Evolutionary conservation across 2,113 vertebrate species (phyloP).

Genomic region (Perca schrenkii): DNA sequence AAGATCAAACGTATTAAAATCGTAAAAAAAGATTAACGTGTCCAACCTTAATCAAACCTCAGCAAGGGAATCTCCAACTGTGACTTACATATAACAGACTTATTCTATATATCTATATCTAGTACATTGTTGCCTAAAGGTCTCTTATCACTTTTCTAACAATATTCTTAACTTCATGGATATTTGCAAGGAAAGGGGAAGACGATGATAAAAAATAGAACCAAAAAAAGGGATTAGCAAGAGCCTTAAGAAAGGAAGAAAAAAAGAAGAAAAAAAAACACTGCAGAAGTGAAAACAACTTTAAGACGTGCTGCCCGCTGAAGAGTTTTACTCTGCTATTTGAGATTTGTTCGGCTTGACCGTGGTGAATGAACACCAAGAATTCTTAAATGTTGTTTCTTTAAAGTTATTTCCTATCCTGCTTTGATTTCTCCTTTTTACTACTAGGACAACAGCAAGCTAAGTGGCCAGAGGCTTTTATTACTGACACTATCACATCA

Average conservation of each 20-base stretch:
- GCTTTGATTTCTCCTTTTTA: conserved; percentile 48
- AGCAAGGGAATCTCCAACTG: conserved; percentile 40
- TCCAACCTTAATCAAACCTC: conserved; percentile 44
- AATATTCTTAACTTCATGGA: conserved; percentile 58
- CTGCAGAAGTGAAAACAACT: not conserved
- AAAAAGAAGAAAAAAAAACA: not conserved
- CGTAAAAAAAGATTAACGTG: conserved; percentile 29
- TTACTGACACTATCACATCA: conserved; percentile 28
- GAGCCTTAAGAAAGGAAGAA: not conserved
- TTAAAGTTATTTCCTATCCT: conserved; percentile 3
- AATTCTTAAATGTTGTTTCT: conserved; percentile 35
- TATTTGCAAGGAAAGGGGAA: conserved; percentile 42
- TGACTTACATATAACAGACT: conserved; percentile 48
- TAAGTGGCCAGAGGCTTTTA: conserved; percentile 8
- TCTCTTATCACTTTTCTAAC: conserved; percentile 51
- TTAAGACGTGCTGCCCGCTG: not conserved
- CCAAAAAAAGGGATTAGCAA: conserved; percentile 45
- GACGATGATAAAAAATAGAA: conserved; percentile 18
- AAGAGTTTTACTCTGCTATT: conserved; percentile 34
- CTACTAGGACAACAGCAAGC: conserved; percentile 21
- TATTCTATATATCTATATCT: conserved; percentile 6
- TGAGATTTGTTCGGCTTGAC: conserved; percentile 41
- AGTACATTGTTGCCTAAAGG: conserved; percentile 62
- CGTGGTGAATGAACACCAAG: not conserved
- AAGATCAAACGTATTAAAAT: conserved; percentile 51